Evolutionary conservation across 1,140 invertebrate species (phyloP), one percentile per base, ranked within the genome.

Genomic region (Brachionus manjavacas): DNA sequence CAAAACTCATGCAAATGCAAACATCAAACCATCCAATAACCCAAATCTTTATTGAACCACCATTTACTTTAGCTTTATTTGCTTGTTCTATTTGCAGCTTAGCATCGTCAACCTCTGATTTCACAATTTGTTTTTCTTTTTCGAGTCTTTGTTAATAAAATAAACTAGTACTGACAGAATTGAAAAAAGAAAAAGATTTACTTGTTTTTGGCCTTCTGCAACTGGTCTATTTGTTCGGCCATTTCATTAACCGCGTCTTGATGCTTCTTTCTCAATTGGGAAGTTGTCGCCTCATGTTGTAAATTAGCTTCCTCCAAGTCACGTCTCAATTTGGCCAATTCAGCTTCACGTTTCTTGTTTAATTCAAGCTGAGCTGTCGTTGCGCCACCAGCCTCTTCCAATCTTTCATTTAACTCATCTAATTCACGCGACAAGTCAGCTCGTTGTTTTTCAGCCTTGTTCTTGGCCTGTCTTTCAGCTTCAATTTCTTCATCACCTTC

Each of bases 131-230:
- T 84, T 84, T 84, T 46, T 84, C 83, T 76, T 84, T 84, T 78
- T 84, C 83, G 11, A 84, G 68, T 70, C 70, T 84, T 8, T 23
- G 11, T 41, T 43, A 49, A 46, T 70, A n/a, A 46, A 25, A 46
- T 16, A n/a, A n/a, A n/a, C n/a, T n/a, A n/a, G n/a, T 28, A 35
- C 31, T 35, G 0, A 12, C 9, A 52, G 16, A n/a, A 43, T 43
- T 7, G 0, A n/a, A 70, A 52, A 55, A 83, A 43, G 20, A 20
- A 43, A 25, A n/a, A 23, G 90, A 93, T 94, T 93, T 91, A 97
- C 96, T 97, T 98, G 89, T 95, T 94, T 92, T 99, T 99, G 89
- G 96, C 93, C 91, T 99, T 99, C 93, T 98, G 97, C 88, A 99
- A 93, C 90, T 98, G 96, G 91, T 99, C 97, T 89, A 99, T 95